These are phyloP conservation scores for Griposia aprilina DNA, from an alignment of 2,888 invertebrate genomes.

Conservation along the genomic window DNA sequence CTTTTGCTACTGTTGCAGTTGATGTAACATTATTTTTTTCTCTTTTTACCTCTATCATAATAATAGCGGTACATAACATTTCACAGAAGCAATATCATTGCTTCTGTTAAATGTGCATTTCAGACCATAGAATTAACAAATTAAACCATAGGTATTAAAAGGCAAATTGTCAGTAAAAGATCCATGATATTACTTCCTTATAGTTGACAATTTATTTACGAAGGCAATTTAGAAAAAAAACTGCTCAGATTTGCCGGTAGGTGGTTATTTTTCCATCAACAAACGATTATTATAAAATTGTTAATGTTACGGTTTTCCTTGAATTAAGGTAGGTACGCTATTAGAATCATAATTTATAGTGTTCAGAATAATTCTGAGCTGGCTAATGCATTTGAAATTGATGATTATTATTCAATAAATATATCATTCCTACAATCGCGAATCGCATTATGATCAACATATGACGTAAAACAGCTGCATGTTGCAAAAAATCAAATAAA, in stretches of 20 bases:
- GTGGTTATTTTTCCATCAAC: slow-evolving; percentile 37
- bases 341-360: neutral
- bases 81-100: neutral
- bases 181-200: slow-evolving; percentile 22
- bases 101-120: neutral
- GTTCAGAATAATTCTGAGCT: neutral
- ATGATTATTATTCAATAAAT: too few relatives aligned
- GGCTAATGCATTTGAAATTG: too few relatives aligned
- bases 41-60: neutral
- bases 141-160: neutral
- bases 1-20: neutral
- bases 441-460: too few relatives aligned
- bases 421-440: too few relatives aligned
- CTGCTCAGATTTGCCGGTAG: slow-evolving; percentile 28
- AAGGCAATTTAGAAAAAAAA: neutral
- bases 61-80: too few relatives aligned
- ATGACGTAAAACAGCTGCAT: too few relatives aligned
- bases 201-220: slow-evolving; percentile 11
- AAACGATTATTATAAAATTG: neutral
- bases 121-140: neutral
- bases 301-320: slow-evolving; percentile 32
- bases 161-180: neutral
- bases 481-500: too few relatives aligned
- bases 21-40: neutral
- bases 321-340: neutral